phyloP scores from a whole-genome alignment of 2,113 vertebrate species.

The Pongo pygmaeus region DNA sequence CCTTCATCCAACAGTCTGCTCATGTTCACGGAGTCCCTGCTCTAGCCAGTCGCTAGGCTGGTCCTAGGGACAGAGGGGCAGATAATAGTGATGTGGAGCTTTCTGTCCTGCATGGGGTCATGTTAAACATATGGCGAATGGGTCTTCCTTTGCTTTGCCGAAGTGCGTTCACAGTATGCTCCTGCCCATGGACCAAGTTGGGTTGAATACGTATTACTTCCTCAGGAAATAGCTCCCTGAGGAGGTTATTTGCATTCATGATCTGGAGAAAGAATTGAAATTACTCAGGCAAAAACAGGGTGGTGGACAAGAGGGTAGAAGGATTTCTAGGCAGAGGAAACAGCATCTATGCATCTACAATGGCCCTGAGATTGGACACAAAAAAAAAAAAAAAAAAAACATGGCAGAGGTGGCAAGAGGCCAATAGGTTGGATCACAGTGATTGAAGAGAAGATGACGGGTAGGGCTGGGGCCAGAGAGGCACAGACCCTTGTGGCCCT shows the following conservation, averaged over 20 bases:
- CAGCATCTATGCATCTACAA: background rate
- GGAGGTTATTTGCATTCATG: background rate
- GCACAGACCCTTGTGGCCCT: no score
- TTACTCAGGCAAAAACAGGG: background rate
- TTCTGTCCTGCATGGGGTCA: background rate
- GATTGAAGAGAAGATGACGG: no score
- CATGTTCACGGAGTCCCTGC: background rate
- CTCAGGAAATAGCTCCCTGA: background rate
- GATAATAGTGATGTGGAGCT: rapidly evolving
- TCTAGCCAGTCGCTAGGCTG: rapidly evolving
- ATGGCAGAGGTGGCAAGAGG: background rate
- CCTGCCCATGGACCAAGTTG: background rate
- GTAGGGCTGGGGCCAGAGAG: background rate
- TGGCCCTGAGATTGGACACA: background rate
- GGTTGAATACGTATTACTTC: background rate
- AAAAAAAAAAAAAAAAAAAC: background rate
- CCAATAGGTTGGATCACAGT: background rate
- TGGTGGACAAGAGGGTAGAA: background rate
- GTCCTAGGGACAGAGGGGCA: background rate
- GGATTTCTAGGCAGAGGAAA: background rate
- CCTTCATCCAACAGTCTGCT: background rate
- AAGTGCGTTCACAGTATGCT: background rate
- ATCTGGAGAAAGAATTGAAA: background rate
- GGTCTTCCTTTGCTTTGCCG: background rate
- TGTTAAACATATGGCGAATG: rapidly evolving